Conservation (phyloP, 2,888 invertebrate genomes). For the Sympetrum striolatum region DNA sequence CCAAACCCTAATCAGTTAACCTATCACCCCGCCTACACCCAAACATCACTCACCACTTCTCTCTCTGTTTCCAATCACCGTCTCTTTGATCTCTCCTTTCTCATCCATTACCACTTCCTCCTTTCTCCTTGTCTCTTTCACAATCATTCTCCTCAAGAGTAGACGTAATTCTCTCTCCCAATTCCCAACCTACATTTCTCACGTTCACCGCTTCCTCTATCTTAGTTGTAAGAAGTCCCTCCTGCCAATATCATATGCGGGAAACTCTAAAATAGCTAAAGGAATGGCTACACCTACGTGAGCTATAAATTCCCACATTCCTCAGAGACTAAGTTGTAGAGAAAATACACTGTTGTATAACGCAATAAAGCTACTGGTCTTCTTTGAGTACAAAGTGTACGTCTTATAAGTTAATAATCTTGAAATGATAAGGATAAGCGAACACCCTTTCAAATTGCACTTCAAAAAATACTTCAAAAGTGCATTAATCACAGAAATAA, state of each 20-base stretch:
- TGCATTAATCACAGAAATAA: too few relatives aligned
- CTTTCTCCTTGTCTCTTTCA: neutral
- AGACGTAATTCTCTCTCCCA: neutral
- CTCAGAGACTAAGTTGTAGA: too few relatives aligned
- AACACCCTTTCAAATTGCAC: too few relatives aligned
- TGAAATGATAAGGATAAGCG: too few relatives aligned
- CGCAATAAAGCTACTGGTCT: too few relatives aligned
- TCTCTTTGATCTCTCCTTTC: neutral
- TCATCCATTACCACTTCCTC: neutral
- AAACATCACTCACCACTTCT: neutral
- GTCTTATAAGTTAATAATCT: too few relatives aligned
- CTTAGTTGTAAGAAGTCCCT: neutral
- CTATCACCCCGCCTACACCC: neutral
- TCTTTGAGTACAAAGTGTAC: too few relatives aligned
- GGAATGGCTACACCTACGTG: too few relatives aligned
- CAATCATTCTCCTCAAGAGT: neutral
- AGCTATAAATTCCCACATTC: too few relatives aligned
- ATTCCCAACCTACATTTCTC: neutral
- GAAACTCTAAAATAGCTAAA: too few relatives aligned
- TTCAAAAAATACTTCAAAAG: too few relatives aligned
- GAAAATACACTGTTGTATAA: too few relatives aligned
- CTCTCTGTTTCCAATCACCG: neutral
- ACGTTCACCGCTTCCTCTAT: neutral
- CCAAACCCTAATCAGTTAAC: slow-evolving; percentile 19
- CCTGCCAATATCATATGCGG: neutral